Base-by-base conservation (phyloP, 1,140 invertebrate genomes). In the Dendrolimus kikuchii region DNA sequence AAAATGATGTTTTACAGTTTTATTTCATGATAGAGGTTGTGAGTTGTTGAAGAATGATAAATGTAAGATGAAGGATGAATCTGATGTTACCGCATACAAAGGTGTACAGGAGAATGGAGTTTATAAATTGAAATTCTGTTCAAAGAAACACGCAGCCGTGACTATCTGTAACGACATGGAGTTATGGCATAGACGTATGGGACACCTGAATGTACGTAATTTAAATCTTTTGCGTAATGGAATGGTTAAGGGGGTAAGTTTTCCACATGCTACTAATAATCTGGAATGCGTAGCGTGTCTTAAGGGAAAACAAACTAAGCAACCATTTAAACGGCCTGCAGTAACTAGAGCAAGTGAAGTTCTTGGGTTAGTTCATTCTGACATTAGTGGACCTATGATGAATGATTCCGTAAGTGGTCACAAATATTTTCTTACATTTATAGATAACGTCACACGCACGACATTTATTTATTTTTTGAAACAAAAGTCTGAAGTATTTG, bases 391-490 rank as follows among this genome's bases (percentile, higher is more conserved):
- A 5, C 46, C 46, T 23, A 38, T 48, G 46, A 38, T 48, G 46
- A 37, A 10, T 7, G 6, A 8, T 48, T 48, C 46, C 1, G 6
- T 48, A 5, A 48, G 46, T 38, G 36, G 36, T 7, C 38, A 36
- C n/a, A 48, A 36, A 48, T 48, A 48, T 48, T 48, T 48, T 36
- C 38, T 48, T 7, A 48, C 46, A 6, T 48, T 37, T 37, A 48
- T 48, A 7, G 37, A 38, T 7, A 38, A 48, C 38, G 4, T 48
- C 38, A 48, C 46, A 6, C 9, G 46, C 1, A 48, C 2, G n/a
- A 38, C 46, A 7, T 48, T 48, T 48, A 5, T 48, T 37, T 48
- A 48, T 48, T 48, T 48, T 48, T 38, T 48, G 10, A 48, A 48
- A 48, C 5, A 37, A 6, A 48, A 48, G 46, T 4, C 23, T 48